A percentile compares a stretch with the other conserved stretches of the same genome.
Evolutionary conservation across 2,113 vertebrate genomes (phyloP).

Genomic region (Psephotus haematonotus): DNA sequence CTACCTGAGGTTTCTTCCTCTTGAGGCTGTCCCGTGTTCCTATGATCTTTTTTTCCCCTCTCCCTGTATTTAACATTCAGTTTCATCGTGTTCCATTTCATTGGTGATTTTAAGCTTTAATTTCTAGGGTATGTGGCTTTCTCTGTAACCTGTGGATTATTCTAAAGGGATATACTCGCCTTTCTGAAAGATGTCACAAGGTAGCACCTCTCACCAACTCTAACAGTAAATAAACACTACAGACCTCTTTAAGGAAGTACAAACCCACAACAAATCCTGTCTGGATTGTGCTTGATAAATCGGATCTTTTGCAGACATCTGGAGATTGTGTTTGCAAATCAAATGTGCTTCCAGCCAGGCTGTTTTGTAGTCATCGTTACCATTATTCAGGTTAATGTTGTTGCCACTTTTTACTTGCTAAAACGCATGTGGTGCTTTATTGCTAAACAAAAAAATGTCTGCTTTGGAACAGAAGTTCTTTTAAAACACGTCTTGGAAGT

Average conservation of each 20-base stretch:
- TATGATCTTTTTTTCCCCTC: rapidly evolving
- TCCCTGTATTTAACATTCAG: neutral
- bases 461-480: slow-evolving; percentile 35
- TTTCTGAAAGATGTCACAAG: neutral
- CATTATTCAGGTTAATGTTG: slow-evolving; percentile 53
- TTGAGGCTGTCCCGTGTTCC: neutral
- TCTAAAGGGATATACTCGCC: neutral
- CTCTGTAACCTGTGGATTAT: neutral
- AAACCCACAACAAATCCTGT: neutral
- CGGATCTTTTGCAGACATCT: slow-evolving; percentile 46
- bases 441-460: neutral
- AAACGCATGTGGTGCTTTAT: slow-evolving; percentile 44
- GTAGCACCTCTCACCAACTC: neutral
- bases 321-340: slow-evolving; percentile 43
- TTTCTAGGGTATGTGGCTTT: neutral
- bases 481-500: slow-evolving; percentile 8
- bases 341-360: neutral
- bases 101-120: neutral
- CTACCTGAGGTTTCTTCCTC: neutral
- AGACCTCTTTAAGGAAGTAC: neutral
- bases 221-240: neutral
- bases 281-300: neutral
- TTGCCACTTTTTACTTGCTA: slow-evolving; percentile 51
- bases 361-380: slow-evolving; percentile 26
- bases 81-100: neutral